Conservation (phyloP, 2,113 vertebrate species). For the Labeo catla region DNA sequence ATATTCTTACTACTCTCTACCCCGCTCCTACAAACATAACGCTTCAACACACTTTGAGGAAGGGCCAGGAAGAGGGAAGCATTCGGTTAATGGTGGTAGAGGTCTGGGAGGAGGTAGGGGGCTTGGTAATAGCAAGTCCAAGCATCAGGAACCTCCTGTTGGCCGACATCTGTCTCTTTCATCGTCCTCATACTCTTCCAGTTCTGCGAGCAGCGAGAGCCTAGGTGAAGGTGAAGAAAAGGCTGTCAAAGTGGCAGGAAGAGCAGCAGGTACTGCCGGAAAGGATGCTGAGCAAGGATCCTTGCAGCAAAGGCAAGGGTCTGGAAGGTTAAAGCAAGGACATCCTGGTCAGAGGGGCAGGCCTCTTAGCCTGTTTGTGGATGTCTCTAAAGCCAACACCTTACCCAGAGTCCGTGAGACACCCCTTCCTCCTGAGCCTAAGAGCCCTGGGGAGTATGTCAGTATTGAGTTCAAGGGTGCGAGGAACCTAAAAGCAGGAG, state of each 20-base stretch:
- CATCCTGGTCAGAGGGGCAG: constrained; percentile 63
- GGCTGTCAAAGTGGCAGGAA: constrained; percentile 48
- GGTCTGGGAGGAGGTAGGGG: constrained; percentile 54
- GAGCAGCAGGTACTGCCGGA: constrained; percentile 53
- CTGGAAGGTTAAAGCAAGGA: constrained; percentile 67
- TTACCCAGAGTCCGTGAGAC: constrained; percentile 75
- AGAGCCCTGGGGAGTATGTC: constrained; percentile 80
- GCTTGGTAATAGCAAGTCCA: constrained; percentile 42
- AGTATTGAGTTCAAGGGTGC: constrained; percentile 75
- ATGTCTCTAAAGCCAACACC: constrained; percentile 80
- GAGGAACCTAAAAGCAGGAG: constrained; percentile 51
- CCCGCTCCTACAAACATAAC: constrained; percentile 76
- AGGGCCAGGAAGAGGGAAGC: constrained; percentile 68
- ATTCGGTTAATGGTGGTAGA: constrained; percentile 58
- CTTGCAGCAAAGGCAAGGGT: constrained; percentile 65
- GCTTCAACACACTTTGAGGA: constrained; percentile 69
- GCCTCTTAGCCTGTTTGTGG: constrained; percentile 76
- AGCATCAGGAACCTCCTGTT: constrained; percentile 46
- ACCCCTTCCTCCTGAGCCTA: constrained; percentile 69
- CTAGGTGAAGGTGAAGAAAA: constrained; percentile 77
- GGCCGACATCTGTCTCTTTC: constrained; percentile 74
- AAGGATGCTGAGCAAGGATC: constrained; percentile 38
- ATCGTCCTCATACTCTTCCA: constrained; percentile 79
- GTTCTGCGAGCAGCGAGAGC: constrained; percentile 82
- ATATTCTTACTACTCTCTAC: constrained; percentile 78